phyloP scores from a whole-genome alignment of 2,888 invertebrate genomes.

The Hydroisotoma schaefferi region DNA sequence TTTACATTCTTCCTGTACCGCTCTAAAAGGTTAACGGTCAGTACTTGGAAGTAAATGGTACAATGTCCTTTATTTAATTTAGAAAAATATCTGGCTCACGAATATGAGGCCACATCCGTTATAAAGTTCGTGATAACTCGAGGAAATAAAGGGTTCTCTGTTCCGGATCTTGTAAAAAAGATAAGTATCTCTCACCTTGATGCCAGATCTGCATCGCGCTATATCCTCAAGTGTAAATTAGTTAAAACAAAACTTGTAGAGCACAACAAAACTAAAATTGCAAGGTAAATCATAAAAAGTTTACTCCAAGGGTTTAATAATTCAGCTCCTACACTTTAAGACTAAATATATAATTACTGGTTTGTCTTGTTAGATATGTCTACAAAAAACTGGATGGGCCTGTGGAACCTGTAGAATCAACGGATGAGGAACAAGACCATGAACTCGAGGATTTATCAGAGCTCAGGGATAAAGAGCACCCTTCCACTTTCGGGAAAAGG shows the following conservation, averaged over 20 bases:
- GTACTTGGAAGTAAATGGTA: too few relatives aligned
- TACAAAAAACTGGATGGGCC: neutral
- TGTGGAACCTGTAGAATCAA: too few relatives aligned
- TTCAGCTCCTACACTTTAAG: too few relatives aligned
- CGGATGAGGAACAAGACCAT: too few relatives aligned
- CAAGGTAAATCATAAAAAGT: constrained; percentile 19
- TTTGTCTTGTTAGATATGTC: too few relatives aligned
- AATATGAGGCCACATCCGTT: constrained; percentile 12
- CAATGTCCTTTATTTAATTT: neutral
- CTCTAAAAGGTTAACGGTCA: too few relatives aligned
- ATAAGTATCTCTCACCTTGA: constrained; percentile 16
- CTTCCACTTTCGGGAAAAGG: too few relatives aligned
- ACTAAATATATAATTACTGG: too few relatives aligned
- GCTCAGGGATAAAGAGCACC: too few relatives aligned
- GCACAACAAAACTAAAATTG: constrained; percentile 30
- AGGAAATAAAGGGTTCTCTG: constrained; percentile 9
- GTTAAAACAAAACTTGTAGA: constrained; percentile 21
- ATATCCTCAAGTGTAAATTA: constrained; percentile 17
- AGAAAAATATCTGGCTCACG: constrained; percentile 3
- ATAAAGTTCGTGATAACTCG: constrained; percentile 15
- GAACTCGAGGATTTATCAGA: too few relatives aligned
- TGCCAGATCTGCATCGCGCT: constrained; percentile 27
- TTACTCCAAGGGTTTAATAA: too few relatives aligned
- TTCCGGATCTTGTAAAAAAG: constrained; percentile 17
- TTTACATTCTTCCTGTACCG: too few relatives aligned